Base-by-base conservation (phyloP, 1,140 invertebrate genomes). In the Drosophila santomea region DNA sequence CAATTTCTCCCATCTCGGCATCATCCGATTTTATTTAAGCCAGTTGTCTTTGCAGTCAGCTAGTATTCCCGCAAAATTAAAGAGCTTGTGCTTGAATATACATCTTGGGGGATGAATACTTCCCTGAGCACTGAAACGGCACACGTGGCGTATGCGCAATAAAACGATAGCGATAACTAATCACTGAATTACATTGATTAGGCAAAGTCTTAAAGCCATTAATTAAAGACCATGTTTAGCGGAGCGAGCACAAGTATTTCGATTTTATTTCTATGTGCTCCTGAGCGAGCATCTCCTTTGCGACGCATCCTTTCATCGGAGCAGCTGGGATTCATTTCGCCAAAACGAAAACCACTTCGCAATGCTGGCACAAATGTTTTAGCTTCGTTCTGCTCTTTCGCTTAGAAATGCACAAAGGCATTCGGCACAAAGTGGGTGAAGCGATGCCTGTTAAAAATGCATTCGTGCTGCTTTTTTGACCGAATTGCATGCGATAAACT, bases 81-180 rank as follows among this genome's bases (percentile, higher is more conserved):
- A 25, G 55, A 35, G 57, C 58, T 54, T 32, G 35, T 39, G 20
- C 41, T 71, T 61, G 58, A 61, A 77, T 14, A 28, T 7, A 32
- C 32, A 8, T 32, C 8, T 32, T 32, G 32, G 32, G 32, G 32
- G 32, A 3, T 32, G 23, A 15, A 61, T 62, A 57, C 81, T 73
- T 80, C 76, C 71, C 54, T 35, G 23, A 28, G 57, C 41, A 57
- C 67, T 55, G 75, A 63, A 60, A 39, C 48, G 61, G 50, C 68
- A 72, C 69, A 85, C 78, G 82, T 59, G 69, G 66, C 83, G 75
- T 86, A 79, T 86, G 57, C 56, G 82, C 68, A 86, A 86, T 88
- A 82, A 88, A 82, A 82, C 45, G 20, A 25, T 41, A 17, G 41
- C 57, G 47, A 74, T 81, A 63, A 55, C 71, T 83, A 75, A 83